Percentiles rank a stretch among this genome's conserved stretches.
These are phyloP conservation scores for Volucella inflata DNA, from an alignment of 2,888 invertebrate species.

Conservation along the genomic window DNA sequence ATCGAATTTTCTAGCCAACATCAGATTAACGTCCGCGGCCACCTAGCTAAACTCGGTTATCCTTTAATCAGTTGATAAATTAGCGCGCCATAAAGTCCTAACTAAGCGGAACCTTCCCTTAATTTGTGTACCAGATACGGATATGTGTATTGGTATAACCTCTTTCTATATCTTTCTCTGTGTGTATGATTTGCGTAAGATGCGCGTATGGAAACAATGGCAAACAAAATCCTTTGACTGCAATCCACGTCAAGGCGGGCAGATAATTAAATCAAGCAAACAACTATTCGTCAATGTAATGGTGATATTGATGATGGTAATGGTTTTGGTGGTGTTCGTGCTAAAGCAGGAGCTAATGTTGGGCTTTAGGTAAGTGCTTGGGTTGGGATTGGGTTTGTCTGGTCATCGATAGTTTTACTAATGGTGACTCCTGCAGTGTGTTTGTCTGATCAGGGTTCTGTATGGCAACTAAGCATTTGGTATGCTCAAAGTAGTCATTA, in stretches of 20 bases:
- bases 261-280: conserved; percentile 54
- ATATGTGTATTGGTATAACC: not conserved
- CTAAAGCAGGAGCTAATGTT: no score
- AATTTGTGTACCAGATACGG: not conserved
- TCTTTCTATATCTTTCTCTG: no score
- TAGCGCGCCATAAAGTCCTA: conserved; percentile 38
- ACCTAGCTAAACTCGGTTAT: conserved; percentile 52
- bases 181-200: no score
- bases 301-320: not conserved
- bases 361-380: no score
- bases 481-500: conserved; percentile 24
- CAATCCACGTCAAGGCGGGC: conserved; percentile 20
- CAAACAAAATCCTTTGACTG: conserved; percentile 42
- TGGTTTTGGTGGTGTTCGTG: no score
- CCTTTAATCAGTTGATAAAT: conserved; percentile 72
- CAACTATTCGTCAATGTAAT: conserved; percentile 18
- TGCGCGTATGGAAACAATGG: not conserved
- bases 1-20: no score
- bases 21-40: not conserved
- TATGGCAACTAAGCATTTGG: no score
- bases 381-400: no score
- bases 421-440: no score
- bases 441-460: no score
- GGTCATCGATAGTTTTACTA: no score
- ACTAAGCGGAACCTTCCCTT: not conserved